Evolutionary conservation across 2,888 invertebrate species (phyloP).

Genomic region (Eumerus sabulonum): DNA sequence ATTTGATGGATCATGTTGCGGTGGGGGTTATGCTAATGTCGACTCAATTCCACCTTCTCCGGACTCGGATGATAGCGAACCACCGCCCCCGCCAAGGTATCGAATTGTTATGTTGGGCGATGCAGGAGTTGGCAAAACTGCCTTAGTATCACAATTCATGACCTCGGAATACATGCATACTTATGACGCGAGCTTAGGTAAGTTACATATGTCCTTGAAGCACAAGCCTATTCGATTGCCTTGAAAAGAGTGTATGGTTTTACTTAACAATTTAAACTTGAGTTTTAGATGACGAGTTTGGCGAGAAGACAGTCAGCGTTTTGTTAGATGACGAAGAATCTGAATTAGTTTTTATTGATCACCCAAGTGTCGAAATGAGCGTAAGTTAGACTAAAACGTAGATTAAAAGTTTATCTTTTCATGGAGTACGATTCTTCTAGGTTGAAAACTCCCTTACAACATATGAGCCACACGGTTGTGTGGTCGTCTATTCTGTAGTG

Average conservation of each 20-base stretch:
- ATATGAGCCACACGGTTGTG: slow-evolving; percentile 95
- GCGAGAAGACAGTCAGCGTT: slow-evolving; percentile 94
- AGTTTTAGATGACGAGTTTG: slow-evolving; percentile 93
- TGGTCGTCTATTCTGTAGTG: slow-evolving; percentile 94
- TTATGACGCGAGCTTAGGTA: slow-evolving; percentile 93
- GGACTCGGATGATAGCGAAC: slow-evolving; percentile 84
- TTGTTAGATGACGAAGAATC: slow-evolving; percentile 93
- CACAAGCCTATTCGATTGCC: too few species aligned
- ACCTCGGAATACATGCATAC: slow-evolving; percentile 97
- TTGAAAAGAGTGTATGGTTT: slow-evolving; percentile 69
- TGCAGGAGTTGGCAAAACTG: slow-evolving; percentile 93
- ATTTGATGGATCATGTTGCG: slow-evolving; percentile 92
- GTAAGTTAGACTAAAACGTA: slow-evolving; percentile 81
- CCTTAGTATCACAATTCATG: slow-evolving; percentile 95
- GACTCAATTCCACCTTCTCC: slow-evolving; percentile 88
- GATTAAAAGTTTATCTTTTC: not conserved
- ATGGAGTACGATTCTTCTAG: slow-evolving; percentile 78
- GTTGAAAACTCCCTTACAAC: slow-evolving; percentile 93
- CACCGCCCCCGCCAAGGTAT: slow-evolving; percentile 81
- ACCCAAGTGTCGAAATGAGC: slow-evolving; percentile 93
- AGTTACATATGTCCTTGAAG: slow-evolving; percentile 73
- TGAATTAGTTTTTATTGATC: slow-evolving; percentile 93
- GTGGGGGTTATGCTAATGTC: slow-evolving; percentile 88
- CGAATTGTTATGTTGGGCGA: slow-evolving; percentile 91
- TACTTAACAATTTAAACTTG: slow-evolving; percentile 78